Percentiles rank a stretch among this genome's conserved stretches.
Evolutionary conservation across 2,113 vertebrate genomes (phyloP).

Genomic region (Cariama cristata): DNA sequence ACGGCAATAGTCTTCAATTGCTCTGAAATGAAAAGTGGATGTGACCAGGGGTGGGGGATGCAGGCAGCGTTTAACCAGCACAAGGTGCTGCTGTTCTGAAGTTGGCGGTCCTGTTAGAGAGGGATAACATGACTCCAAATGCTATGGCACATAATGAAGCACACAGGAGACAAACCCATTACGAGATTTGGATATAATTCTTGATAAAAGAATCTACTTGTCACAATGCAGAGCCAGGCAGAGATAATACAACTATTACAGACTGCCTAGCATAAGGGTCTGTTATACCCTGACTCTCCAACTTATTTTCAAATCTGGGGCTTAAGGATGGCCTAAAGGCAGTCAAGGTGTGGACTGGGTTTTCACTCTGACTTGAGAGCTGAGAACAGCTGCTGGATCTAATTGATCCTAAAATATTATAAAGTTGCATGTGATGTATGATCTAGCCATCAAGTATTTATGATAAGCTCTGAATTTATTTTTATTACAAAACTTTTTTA

Average conservation of each 20-base stretch:
- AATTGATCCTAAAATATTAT: not conserved
- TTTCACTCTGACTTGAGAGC: not conserved
- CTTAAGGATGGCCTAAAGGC: not conserved
- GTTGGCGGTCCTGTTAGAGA: not conserved
- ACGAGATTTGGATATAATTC: not conserved
- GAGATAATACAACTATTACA: not conserved
- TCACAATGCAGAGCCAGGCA: not conserved
- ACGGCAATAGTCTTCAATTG: not conserved
- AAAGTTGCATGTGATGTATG: not conserved
- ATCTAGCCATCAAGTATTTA: not conserved
- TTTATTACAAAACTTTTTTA: not conserved
- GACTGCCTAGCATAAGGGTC: not conserved
- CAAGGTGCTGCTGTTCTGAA: not conserved
- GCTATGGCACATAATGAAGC: not conserved
- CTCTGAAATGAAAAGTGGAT: not conserved
- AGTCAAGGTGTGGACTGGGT: not conserved
- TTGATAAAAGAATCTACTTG: not conserved
- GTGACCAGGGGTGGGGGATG: not conserved
- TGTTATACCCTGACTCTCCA: not conserved
- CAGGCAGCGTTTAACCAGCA: not conserved
- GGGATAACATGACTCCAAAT: not conserved
- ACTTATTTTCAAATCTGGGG: not conserved
- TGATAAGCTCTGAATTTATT: not conserved
- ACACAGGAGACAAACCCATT: not conserved
- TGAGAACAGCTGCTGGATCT: not conserved